Conservation (phyloP, 2,888 invertebrate species). For the Periphyllus acericola region DNA sequence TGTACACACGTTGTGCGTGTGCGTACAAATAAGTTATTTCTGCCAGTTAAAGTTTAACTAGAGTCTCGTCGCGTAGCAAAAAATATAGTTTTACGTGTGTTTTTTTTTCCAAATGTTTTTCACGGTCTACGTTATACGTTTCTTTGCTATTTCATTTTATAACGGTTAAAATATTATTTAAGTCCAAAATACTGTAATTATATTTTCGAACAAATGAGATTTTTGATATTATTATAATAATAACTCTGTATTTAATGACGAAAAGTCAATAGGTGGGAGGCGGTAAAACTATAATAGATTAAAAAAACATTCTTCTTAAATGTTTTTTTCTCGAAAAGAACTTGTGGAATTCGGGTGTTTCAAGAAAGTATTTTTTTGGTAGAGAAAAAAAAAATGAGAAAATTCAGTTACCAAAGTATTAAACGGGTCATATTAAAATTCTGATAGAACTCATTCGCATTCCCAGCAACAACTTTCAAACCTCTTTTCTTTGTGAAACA, state of each 20-base stretch:
- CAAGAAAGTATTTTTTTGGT: slow-evolving; percentile 6
- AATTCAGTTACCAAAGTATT: slow-evolving; percentile 48
- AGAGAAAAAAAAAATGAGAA: background rate
- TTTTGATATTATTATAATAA: background rate
- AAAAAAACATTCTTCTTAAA: background rate
- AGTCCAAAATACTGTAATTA: background rate
- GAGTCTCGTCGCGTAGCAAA: background rate
- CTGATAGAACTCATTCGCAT: slow-evolving; percentile 27
- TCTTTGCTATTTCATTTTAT: background rate
- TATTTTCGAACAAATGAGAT: background rate
- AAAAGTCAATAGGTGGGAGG: background rate
- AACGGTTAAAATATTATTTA: background rate
- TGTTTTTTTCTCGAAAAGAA: background rate
- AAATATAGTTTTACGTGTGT: background rate
- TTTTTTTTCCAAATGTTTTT: background rate
- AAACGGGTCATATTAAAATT: slow-evolving; percentile 37
- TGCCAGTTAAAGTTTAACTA: slow-evolving; percentile 23
- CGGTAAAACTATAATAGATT: background rate
- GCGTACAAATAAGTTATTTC: slow-evolving; percentile 36
- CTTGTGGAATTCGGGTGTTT: slow-evolving; percentile 15
- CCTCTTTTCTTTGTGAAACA: slow-evolving; percentile 45
- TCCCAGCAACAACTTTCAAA: slow-evolving; percentile 42
- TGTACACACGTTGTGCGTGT: background rate
- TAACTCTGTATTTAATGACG: background rate
- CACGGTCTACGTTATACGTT: too few species aligned